Percentiles rank a stretch among this genome's conserved stretches.
These are phyloP conservation scores for Eretmocerus hayati DNA, from an alignment of 2,888 invertebrate species.

Conservation along the genomic window DNA sequence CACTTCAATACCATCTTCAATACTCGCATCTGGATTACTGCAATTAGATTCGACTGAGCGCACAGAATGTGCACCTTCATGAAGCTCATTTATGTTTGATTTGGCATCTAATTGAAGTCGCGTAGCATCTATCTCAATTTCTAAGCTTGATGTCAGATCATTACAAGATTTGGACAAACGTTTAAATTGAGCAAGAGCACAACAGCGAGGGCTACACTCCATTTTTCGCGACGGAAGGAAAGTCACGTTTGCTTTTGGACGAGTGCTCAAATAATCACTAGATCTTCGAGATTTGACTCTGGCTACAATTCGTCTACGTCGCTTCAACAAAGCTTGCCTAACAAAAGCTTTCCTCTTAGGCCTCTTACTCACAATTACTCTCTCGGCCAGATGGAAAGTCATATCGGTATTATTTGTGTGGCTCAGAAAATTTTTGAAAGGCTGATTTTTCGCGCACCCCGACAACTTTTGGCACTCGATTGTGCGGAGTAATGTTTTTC, in stretches of 20 bases:
- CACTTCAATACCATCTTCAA: no score
- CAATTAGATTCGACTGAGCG: no score
- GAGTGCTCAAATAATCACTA: not conserved
- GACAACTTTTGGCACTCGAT: not conserved
- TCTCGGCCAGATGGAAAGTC: no score
- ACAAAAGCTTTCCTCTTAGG: constrained; percentile 31
- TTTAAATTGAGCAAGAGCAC: not conserved
- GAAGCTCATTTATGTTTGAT: no score
- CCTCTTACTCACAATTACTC: constrained; percentile 27
- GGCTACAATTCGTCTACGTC: constrained; percentile 8
- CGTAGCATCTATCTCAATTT: no score
- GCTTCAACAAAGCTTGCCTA: constrained; percentile 26
- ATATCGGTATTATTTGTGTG: not conserved
- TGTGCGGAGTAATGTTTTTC: no score
- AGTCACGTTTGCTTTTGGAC: not conserved
- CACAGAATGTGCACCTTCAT: no score
- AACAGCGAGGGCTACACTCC: not conserved
- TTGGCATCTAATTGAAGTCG: no score
- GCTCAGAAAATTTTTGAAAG: not conserved
- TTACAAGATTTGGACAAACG: not conserved
- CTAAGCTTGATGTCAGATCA: no score
- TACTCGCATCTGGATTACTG: no score
- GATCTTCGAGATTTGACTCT: constrained; percentile 1
- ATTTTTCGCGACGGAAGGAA: not conserved
- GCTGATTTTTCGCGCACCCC: not conserved